These are phyloP conservation scores for Saccostrea glomerata DNA, from an alignment of 1,140 invertebrate genomes.

Conservation along the genomic window DNA sequence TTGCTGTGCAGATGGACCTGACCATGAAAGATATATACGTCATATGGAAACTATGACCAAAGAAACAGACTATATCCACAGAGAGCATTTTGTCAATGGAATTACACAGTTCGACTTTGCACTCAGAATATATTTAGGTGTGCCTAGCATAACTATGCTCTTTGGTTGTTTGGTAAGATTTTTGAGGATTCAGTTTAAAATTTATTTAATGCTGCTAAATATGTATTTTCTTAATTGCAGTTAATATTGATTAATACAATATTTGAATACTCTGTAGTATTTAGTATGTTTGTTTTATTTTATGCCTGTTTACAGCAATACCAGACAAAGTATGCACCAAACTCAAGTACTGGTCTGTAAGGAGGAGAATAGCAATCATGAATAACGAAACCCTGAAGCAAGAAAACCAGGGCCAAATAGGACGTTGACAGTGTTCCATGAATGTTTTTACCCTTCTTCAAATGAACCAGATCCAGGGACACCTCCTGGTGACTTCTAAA, in stretches of 20 bases:
- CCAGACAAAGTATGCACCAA: not conserved
- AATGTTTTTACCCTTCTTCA: no score
- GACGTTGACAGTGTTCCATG: slow-evolving; percentile 34
- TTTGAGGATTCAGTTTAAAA: not conserved
- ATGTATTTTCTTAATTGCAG: not conserved
- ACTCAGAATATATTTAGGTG: not conserved
- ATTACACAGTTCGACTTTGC: not conserved
- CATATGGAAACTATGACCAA: slow-evolving; percentile 17
- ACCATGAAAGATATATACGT: not conserved
- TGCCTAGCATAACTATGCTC: not conserved
- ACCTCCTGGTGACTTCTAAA: no score
- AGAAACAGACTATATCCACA: not conserved
- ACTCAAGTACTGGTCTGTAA: slow-evolving; percentile 8
- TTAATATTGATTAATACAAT: not conserved
- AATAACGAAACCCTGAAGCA: not conserved
- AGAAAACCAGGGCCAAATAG: slow-evolving; percentile 42
- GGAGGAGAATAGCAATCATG: not conserved
- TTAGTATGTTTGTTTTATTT: not conserved
- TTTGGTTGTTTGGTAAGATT: not conserved
- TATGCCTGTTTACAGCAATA: not conserved
- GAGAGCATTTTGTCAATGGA: not conserved
- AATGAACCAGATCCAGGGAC: no score
- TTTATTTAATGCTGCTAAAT: not conserved
- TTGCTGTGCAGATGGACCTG: not conserved
- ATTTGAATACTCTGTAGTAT: not conserved